Conservation (phyloP, 2,888 invertebrate species). For the Exocentrus adspersus region DNA sequence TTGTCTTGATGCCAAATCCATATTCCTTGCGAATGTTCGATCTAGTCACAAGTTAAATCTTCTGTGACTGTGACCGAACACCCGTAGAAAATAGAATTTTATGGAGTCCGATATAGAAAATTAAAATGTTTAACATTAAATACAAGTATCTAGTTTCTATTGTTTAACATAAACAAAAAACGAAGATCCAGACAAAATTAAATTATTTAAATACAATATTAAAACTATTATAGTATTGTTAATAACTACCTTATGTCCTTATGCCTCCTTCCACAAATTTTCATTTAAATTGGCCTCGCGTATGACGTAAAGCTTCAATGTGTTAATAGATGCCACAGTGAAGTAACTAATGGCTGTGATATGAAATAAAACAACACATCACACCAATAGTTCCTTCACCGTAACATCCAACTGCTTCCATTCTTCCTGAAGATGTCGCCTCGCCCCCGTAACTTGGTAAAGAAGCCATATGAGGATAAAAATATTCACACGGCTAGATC, state of each 20-base stretch:
- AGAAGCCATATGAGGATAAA: constrained; percentile 53
- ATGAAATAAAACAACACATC: constrained; percentile 57
- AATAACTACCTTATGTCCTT: no score
- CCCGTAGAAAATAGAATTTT: constrained; percentile 57
- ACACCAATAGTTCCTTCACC: constrained; percentile 61
- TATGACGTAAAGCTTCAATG: no score
- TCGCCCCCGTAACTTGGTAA: constrained; percentile 51
- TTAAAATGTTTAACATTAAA: not conserved
- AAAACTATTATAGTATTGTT: no score
- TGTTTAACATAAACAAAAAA: no score
- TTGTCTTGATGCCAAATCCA: constrained; percentile 42
- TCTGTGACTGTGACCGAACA: constrained; percentile 60
- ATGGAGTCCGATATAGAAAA: not conserved
- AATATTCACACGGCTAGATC: constrained; percentile 63
- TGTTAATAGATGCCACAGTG: constrained; percentile 43
- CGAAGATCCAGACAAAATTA: no score
- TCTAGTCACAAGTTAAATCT: constrained; percentile 60
- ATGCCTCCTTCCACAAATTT: no score
- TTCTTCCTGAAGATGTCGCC: constrained; percentile 15
- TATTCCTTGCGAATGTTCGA: constrained; percentile 63
- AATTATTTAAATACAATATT: no score
- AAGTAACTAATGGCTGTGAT: constrained; percentile 64
- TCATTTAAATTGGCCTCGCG: no score
- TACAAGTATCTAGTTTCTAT: no score
- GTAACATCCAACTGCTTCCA: constrained; percentile 38